Evolutionary conservation across 2,888 invertebrate species (phyloP).

Genomic region (Lasioglossum zephyrum): DNA sequence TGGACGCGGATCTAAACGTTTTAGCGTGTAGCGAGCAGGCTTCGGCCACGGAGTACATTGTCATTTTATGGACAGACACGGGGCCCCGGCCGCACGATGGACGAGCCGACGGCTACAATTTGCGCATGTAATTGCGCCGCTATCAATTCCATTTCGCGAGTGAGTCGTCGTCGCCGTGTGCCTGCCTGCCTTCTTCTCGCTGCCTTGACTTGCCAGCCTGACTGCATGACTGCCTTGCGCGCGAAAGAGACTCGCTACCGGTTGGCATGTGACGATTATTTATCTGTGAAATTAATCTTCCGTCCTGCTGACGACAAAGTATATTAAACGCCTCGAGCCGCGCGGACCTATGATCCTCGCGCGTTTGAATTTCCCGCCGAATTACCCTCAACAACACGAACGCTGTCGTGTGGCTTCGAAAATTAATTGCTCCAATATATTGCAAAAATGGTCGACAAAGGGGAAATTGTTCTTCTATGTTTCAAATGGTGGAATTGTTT

Average conservation of each 20-base stretch:
- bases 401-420: not conserved
- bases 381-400: not conserved
- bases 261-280: constrained; percentile 12
- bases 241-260: not conserved
- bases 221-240: not conserved
- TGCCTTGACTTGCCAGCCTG: not conserved
- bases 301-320: not conserved
- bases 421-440: no score
- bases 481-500: no score
- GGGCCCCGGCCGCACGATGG: constrained; percentile 44
- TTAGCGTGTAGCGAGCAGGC: constrained; percentile 75
- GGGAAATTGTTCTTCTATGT: no score
- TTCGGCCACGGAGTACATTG: constrained; percentile 65
- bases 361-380: constrained; percentile 3
- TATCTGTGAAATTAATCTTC: constrained; percentile 14
- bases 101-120: constrained; percentile 67
- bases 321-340: not conserved
- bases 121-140: constrained; percentile 73
- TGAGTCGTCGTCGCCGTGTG: constrained; percentile 44
- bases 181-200: not conserved
- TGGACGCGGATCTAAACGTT: constrained; percentile 81
- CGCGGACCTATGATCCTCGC: not conserved
- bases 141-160: constrained; percentile 70
- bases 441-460: not conserved
- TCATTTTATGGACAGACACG: constrained; percentile 70